Evolutionary conservation across 2,888 invertebrate genomes (phyloP).

Genomic region (Ectemnius lituratus): DNA sequence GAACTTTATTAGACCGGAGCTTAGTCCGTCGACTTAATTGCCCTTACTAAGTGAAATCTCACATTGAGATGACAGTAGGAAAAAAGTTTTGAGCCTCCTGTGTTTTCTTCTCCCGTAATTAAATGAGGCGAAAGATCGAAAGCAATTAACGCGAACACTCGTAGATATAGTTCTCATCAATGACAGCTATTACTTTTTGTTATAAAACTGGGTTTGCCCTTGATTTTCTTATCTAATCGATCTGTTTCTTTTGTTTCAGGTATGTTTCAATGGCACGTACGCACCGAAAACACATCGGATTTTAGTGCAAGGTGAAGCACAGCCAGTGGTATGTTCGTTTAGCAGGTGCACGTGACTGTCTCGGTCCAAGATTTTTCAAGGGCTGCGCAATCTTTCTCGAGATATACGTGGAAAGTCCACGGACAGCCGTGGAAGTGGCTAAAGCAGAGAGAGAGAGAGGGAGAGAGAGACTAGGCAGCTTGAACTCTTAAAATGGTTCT

Average conservation of each 20-base stretch:
- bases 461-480: slow-evolving; percentile 39
- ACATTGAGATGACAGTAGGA: no score
- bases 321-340: not conserved
- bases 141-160: no score
- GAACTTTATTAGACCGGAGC: slow-evolving; percentile 37
- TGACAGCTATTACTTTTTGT: not conserved
- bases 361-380: slow-evolving; percentile 28
- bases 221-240: slow-evolving; percentile 12
- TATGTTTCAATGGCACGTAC: slow-evolving; percentile 30
- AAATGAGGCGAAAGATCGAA: no score
- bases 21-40: not conserved
- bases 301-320: not conserved
- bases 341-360: slow-evolving; percentile 6
- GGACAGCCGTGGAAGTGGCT: slow-evolving; percentile 41
- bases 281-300: slow-evolving; percentile 5
- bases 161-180: no score
- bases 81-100: no score
- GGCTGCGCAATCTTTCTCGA: slow-evolving; percentile 32
- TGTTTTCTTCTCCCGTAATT: no score
- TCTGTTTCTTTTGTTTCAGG: slow-evolving; percentile 48
- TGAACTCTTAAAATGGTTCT: slow-evolving; percentile 65
- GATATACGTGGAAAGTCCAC: slow-evolving; percentile 52
- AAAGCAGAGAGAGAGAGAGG: slow-evolving; percentile 7
- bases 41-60: no score
- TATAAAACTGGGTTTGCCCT: not conserved